Conservation (phyloP, 2,888 invertebrate species). For the Cephus sareptanus region DNA sequence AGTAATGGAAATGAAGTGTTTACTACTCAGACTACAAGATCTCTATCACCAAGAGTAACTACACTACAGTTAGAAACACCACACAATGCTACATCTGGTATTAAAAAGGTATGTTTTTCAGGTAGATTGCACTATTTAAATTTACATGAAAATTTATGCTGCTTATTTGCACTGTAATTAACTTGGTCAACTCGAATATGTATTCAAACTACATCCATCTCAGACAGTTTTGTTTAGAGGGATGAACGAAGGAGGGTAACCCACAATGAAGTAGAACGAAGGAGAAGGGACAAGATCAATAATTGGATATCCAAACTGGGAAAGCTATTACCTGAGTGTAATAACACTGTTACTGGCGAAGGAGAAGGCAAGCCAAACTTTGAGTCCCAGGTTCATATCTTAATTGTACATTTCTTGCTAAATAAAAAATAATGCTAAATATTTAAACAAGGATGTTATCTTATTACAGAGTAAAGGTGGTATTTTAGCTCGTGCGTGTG, state of each 20-base stretch:
- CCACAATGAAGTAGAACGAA: slow-evolving; percentile 93
- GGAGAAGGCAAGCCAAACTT: slow-evolving; percentile 37
- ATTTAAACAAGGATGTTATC: slow-evolving; percentile 17
- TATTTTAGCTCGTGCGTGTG: slow-evolving; percentile 92
- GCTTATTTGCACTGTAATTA: neutral
- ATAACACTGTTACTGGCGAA: slow-evolving; percentile 29
- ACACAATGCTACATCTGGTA: slow-evolving; percentile 57
- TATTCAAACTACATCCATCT: neutral
- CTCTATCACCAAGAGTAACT: slow-evolving; percentile 68
- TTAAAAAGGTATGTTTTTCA: slow-evolving; percentile 68
- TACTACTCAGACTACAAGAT: slow-evolving; percentile 69
- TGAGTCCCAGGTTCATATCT: slow-evolving; percentile 28
- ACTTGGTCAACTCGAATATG: neutral
- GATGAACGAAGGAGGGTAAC: slow-evolving; percentile 88
- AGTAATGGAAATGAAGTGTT: slow-evolving; percentile 80
- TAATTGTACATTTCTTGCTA: slow-evolving; percentile 14
- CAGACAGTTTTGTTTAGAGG: slow-evolving; percentile 67
- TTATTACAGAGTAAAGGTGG: slow-evolving; percentile 85
- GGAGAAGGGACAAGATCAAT: slow-evolving; percentile 93
- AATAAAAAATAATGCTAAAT: neutral
- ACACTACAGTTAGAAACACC: slow-evolving; percentile 66
- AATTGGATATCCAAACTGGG: slow-evolving; percentile 93
- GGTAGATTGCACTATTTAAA: neutral
- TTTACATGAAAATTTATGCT: slow-evolving; percentile 1
- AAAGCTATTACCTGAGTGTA: slow-evolving; percentile 82